Conservation (phyloP, 2,113 vertebrate genomes). For the Trematocara stigmaticum region DNA sequence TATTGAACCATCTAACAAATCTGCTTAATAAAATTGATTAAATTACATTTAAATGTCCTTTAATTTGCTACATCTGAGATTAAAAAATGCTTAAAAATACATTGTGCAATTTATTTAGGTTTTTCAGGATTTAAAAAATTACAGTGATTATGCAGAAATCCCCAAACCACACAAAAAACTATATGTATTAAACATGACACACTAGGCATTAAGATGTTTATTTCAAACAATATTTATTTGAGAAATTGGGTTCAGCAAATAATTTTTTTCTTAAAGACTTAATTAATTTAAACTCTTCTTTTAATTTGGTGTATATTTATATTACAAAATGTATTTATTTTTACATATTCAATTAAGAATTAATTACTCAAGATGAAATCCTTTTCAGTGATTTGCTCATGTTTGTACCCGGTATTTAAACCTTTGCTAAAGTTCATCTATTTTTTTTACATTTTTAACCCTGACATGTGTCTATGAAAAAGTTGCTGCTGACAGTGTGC, state of each 20-base stretch:
- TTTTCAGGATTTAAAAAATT: background rate
- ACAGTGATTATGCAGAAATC: background rate
- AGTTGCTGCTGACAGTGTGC: background rate
- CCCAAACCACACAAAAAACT: background rate
- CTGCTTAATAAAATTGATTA: background rate
- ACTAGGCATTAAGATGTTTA: background rate
- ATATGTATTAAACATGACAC: background rate
- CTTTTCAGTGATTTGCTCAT: background rate
- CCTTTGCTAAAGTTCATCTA: background rate
- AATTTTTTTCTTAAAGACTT: background rate
- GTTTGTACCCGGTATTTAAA: background rate
- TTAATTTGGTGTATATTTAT: background rate
- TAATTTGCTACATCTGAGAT: background rate
- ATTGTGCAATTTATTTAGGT: background rate
- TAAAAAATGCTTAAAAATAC: background rate
- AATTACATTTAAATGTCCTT: background rate
- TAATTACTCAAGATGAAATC: background rate
- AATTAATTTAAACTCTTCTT: background rate
- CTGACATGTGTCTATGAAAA: background rate
- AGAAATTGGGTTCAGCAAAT: background rate
- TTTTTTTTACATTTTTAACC: background rate
- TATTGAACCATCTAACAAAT: background rate
- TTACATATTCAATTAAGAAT: background rate
- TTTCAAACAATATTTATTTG: background rate
- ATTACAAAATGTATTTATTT: background rate